Base-by-base conservation (phyloP, 92 coral and sea anemone species). In the Meandrina meandrites region DNA sequence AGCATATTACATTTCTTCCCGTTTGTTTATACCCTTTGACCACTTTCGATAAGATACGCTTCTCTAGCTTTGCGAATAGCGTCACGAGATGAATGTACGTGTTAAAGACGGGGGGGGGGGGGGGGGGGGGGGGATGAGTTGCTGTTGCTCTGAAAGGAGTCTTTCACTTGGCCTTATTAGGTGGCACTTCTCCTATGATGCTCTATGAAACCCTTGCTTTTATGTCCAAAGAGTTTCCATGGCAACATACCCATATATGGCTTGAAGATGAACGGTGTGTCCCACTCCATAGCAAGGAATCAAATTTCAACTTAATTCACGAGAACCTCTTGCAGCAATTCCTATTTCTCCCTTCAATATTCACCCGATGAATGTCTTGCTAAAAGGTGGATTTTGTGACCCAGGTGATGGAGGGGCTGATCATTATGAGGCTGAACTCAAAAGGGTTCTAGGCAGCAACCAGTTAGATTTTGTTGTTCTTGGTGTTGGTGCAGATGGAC, bases 191-290 rank as follows among this genome's bases (percentile, higher is more conserved):
- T 37, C 94, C 98, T 16, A 37, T 79, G 51, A 68, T 80, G 62
- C 94, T 97, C 18, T 97, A 92, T 64, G 90, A 89, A 69, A 82
- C 88, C 60, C 90, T 97, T 15, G 92, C 94, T 24, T 83, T 85
- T 42, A 82, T 80, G 35, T 71, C 84, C 67, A 90, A 92, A 37
- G 87, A 84, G 50, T 86, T 94, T 42, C 94, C 96, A 34, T 97
- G 98, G 99, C 84, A 86, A 79, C 90, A 90, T 8, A 90, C 92
- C 27, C 99, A 97, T 73, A 81, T 97, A 14, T 97, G 99, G 99
- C 36, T 97, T 58, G 98, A 90, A 13, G 99, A 97, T 79, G 99
- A 97, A 75, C 93, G 99, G n/a, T 97, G 99, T 87, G 88, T 88
- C 15, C 87, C 87, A 57, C 58, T 79, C 17, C 86, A 90, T 17